A percentile compares a stretch with the other conserved stretches of the same genome.
Conservation (phyloP, 2,797 vertebrate genomes). For the Parambassis ranga region DNA sequence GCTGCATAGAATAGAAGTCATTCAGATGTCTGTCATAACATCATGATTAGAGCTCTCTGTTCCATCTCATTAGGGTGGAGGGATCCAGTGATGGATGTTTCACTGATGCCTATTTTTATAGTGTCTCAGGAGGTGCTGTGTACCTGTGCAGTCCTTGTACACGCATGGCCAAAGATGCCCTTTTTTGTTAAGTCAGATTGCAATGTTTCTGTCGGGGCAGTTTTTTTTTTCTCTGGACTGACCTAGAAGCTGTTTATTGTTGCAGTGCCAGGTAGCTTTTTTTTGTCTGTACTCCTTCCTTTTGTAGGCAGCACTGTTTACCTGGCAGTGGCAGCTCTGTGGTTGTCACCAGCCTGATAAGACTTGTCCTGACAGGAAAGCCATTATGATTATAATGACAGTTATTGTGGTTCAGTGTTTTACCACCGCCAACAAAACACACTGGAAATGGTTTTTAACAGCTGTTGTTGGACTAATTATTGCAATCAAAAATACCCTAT, state of each 20-base stretch:
- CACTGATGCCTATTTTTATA: conserved; percentile 40
- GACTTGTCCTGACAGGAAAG: conserved; percentile 61
- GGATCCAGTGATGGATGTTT: conserved; percentile 43
- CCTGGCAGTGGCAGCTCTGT: conserved; percentile 56
- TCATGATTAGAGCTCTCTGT: conserved; percentile 10
- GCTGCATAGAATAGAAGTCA: conserved; percentile 19
- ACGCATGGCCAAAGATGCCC: conserved; percentile 33
- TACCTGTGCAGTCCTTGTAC: conserved; percentile 18
- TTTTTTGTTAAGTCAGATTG: conserved; percentile 55
- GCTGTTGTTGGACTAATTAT: conserved; percentile 64
- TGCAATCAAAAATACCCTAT: conserved; percentile 63
- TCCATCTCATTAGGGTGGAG: conserved; percentile 33
- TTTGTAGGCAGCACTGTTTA: conserved; percentile 54
- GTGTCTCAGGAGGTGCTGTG: conserved; percentile 39
- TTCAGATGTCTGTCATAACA: conserved; percentile 13
- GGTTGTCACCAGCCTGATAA: conserved; percentile 60
- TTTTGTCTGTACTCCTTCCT: conserved; percentile 20
- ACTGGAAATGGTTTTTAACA: conserved; percentile 63
- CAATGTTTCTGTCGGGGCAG: conserved; percentile 33
- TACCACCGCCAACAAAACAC: conserved; percentile 55
- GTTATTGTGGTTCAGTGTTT: conserved; percentile 69
- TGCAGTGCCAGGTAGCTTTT: conserved; percentile 26
- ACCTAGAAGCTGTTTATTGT: conserved; percentile 51
- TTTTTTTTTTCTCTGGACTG: conserved; percentile 52
- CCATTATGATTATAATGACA: conserved; percentile 71